Base-by-base conservation (phyloP, 1,140 invertebrate species). In the Aphelinus atriplicis region DNA sequence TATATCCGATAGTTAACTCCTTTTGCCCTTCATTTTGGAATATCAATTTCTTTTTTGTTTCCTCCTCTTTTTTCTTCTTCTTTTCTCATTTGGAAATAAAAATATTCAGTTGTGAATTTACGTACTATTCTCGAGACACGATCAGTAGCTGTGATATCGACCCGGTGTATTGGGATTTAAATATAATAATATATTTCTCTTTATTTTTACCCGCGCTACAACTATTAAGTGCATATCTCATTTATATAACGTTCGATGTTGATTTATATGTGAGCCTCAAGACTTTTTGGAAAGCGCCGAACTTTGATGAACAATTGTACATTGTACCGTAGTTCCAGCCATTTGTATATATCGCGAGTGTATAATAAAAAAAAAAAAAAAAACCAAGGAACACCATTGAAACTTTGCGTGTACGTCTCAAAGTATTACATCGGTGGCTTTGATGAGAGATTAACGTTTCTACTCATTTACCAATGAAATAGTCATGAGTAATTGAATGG, bases 101-200 rank as follows among this genome's bases (percentile, higher is more conserved):
- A 70, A 75, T 61, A 64, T 66, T 60, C 53, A 66, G 53, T 66
- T 75, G 56, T 66, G 56, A 66, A 70, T 71, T 71, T 58, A 56
- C 70, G 48, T 74, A 66, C 47, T 74, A 69, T 69, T 71, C 26
- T 75, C 68, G 68, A 69, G 68, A 76, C 56, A 76, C 42, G 74
- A 81, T 76, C 78, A 81, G 80, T 84, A 84, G 84, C 83, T 85
- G 84, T 85, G 84, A 85, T 85, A 84, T 83, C 75, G 80, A 82
- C 81, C 80, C 70, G 80, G 84, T 84, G 78, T 85, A 81, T 83
- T 80, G 79, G 81, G 76, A 77, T 70, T 58, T 73, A 75, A 46
- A 53, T 73, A 71, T 26, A 51, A 42, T 76, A 26, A 62, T 64
- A 7, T 76, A 74, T 70, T 46, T 71, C 78, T 80, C 76, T 77